Evolutionary conservation across 2,888 invertebrate species (phyloP).

Genomic region (Catotricha subobsoleta): DNA sequence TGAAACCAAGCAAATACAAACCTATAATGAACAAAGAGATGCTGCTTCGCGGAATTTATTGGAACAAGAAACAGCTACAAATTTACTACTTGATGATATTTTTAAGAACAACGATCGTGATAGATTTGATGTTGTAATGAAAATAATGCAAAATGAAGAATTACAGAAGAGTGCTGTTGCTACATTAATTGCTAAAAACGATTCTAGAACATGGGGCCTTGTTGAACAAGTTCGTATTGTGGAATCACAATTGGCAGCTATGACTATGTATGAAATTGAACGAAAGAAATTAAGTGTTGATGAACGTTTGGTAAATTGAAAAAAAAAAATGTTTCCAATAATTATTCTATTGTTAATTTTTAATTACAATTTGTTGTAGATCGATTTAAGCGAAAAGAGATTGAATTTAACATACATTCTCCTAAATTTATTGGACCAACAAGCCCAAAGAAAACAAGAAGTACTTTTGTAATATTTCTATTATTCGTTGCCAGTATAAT

Average conservation of each 20-base stretch:
- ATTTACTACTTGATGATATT: conserved; percentile 38
- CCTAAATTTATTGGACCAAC: conserved; percentile 49
- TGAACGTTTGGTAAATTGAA: conserved; percentile 39
- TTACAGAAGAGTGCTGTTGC: conserved; percentile 55
- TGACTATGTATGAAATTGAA: conserved; percentile 56
- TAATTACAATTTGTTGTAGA: conserved; percentile 22
- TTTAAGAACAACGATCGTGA: conserved; percentile 43
- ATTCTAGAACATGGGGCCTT: conserved; percentile 57
- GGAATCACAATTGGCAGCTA: conserved; percentile 48
- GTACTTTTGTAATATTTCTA: conserved; percentile 3
- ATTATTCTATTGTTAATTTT: conserved; percentile 4
- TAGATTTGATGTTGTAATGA: conserved; percentile 38
- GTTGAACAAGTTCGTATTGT: conserved; percentile 57
- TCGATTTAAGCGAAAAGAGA: conserved; percentile 50
- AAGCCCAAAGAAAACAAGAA: conserved; percentile 37
- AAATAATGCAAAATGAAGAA: conserved; percentile 47
- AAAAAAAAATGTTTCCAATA: conserved; percentile 1
- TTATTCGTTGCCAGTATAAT: neutral
- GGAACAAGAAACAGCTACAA: conserved; percentile 45
- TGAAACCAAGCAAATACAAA: conserved; percentile 41
- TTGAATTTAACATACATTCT: conserved; percentile 45
- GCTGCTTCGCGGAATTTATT: conserved; percentile 41
- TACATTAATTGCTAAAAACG: conserved; percentile 50
- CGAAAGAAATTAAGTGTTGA: conserved; percentile 45
- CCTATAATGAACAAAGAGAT: conserved; percentile 39